Base-by-base conservation (phyloP, 2,888 invertebrate genomes). In the Odontocolon sp. region DNA sequence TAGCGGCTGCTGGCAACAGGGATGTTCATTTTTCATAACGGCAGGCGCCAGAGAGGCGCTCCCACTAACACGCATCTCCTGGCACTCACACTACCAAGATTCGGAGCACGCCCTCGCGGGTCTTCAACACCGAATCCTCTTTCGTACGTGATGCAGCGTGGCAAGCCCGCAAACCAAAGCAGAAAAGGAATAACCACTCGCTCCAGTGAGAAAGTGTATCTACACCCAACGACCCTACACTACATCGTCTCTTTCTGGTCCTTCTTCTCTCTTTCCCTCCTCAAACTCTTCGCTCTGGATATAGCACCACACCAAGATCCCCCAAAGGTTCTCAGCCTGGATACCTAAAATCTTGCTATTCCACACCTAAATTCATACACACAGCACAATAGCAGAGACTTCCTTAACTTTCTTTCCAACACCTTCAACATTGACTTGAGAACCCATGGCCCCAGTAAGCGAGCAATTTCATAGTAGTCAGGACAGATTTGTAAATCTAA, bases 401-500 rank as follows among this genome's bases (percentile, higher is more conserved):
- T 40, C 40, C 47, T 45, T 42, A 54, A 14, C 18, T 45, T 33
- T 9, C n/a, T 26, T 3, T 16, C 28, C 6, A 52, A 63, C 26
- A 61, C 54, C 26, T 57, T 36, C n/a, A 28, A 28, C 47, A 38
- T 54, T 26, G 26, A 45, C 50, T 64, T 79, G 79, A 83, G 78
- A 80, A 79, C 80, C 80, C 54, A 23, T 68, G 57, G 31, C 45
- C 42, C 69, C 36, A 64, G 76, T 78, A 74, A 80, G 79, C 77
- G 77, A 68, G 75, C 78, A 81, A 81, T 82, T 80, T 84, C 83
- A 84, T 85, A 86, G 85, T 84, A 86, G 86, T 87, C 86, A 83
- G 81, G 85, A 87, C 85, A 85, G 87, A 87, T 89, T 88, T 88
- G 88, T 87, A 87, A 88, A 87, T 88, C 85, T 86, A 88, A 89